phyloP scores from a whole-genome alignment of 1,140 invertebrate genomes.

The Orius insidiosus region DNA sequence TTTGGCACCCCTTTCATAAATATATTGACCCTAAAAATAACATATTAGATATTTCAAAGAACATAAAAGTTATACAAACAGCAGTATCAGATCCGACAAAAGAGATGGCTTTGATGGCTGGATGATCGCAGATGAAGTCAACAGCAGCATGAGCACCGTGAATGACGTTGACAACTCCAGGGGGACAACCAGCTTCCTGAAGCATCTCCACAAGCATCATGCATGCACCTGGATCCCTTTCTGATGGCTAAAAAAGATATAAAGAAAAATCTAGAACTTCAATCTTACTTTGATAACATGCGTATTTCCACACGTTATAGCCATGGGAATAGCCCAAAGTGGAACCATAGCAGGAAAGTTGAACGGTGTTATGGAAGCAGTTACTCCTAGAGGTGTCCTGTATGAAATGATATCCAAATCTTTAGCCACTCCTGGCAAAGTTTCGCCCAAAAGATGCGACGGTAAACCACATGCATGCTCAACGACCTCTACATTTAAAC shows the following conservation, averaged over 20 bases:
- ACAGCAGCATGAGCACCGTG: conserved; percentile 11
- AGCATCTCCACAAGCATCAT: conserved; percentile 15
- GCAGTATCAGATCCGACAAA: conserved; percentile 39
- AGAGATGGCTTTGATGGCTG: conserved; percentile 33
- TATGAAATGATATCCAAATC: conserved; percentile 24
- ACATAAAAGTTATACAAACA: no score
- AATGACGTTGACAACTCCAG: conserved; percentile 16
- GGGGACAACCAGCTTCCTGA: conserved; percentile 14
- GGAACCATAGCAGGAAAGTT: conserved; percentile 47
- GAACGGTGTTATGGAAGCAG: conserved; percentile 69
- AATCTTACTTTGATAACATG: no score
- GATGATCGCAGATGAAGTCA: conserved; percentile 20
- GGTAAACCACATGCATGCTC: not conserved
- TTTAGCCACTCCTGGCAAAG: not conserved
- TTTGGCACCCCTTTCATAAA: conserved; percentile 32
- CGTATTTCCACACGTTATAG: conserved; percentile 13
- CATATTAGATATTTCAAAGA: no score
- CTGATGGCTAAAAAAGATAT: conserved; percentile 18
- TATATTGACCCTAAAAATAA: no score
- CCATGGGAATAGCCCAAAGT: conserved; percentile 1
- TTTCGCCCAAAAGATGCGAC: not conserved
- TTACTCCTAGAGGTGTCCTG: conserved; percentile 62
- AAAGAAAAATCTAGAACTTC: no score
- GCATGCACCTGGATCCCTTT: conserved; percentile 5
- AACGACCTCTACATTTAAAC: no score